Base-by-base conservation (phyloP, 2,888 invertebrate genomes). In the Xiphydria camelus region DNA sequence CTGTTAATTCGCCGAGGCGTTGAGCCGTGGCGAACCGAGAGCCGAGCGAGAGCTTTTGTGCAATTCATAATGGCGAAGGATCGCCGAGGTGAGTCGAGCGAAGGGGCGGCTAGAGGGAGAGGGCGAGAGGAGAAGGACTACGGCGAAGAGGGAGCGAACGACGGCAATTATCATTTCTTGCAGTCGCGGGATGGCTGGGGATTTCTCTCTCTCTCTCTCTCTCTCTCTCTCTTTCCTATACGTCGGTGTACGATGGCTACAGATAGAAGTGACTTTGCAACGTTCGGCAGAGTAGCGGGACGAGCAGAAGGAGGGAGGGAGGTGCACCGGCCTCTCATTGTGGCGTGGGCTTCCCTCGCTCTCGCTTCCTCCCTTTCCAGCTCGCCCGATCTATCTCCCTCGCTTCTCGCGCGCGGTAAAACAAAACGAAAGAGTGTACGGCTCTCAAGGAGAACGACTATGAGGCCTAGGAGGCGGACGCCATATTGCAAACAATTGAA, bases 371-470 rank as follows among this genome's bases (percentile, higher is more conserved):
- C 23, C 3, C 20, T 39, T 31, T 42, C 37, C 17, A 41, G 35
- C 34, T 36, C 39, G 29, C 23, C 18, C 41, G 9, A 31, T 20
- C 20, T 29, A 31, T 19, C 29, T 15, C 31, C 9, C 36, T 33
- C 23, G 18, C 15, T 29, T 19, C 9, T 5, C 14, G 15, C 55
- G 57, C 57, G 64, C 64, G 64, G 60, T 68, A 63, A 68, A 71
- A 73, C 70, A 69, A 70, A 70, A 71, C 62, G 64, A 69, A 64
- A 61, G 62, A 64, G 63, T 45, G 68, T 61, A 62, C 62, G 61
- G 53, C 55, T 63, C 53, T 73, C 73, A 73, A 73, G 73, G 73
- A 73, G 69, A 73, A 73, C 73, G 64, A 73, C 68, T 73, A 67
- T 62, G 63, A 60, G 29, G 59, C 57, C 62, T 59, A 65, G 56